Evolutionary conservation across 2,797 vertebrate species (phyloP), one percentile per base, ranked within the genome.

Genomic region (Spinus pinus): DNA sequence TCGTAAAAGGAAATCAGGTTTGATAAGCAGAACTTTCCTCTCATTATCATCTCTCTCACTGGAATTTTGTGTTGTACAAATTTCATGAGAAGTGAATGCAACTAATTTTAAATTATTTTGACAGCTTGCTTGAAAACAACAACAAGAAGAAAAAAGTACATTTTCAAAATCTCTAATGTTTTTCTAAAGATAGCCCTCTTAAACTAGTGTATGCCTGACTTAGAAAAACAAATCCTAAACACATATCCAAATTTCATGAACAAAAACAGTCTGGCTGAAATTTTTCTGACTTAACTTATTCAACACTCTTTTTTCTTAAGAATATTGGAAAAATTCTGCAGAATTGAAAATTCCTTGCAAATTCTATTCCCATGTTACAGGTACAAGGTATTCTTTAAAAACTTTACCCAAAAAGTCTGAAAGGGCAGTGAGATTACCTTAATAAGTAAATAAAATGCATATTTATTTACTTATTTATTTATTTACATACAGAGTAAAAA

Each of bases 161-260:
- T 88, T 81, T 89, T 73, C 57, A 75, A 64, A 93, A 93, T 39
- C 25, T 54, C 37, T 64, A 49, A 56, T 1, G 1, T 56, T 77
- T 88, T 82, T 85, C 84, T 85, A 66, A 90, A 93, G 51, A 94
- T 24, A 84, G 28, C 10, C 51, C 41, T 70, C 81, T 66, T 35
- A 84, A 60, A 88, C 61, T 88, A 12, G 4, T 33, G 42, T 14
- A 37, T 35, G 28, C 19, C 81, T 78, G 56, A 56, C 67, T 91
- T 62, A 83, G 57, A 93, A 91, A 94, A 94, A 78, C 20, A 96
- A 90, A 79, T 79, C 30, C 51, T 79, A 69, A 94, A 81, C 44
- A 39, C 9, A 5, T 91, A 86, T 60, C 28, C 56, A 50, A 85
- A 84, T 73, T 93, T 77, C 44, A 90, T 25, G 20, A 81, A 83